These are phyloP conservation scores for Tenodera sinensis DNA, from an alignment of 2,888 invertebrate genomes.

Conservation along the genomic window DNA sequence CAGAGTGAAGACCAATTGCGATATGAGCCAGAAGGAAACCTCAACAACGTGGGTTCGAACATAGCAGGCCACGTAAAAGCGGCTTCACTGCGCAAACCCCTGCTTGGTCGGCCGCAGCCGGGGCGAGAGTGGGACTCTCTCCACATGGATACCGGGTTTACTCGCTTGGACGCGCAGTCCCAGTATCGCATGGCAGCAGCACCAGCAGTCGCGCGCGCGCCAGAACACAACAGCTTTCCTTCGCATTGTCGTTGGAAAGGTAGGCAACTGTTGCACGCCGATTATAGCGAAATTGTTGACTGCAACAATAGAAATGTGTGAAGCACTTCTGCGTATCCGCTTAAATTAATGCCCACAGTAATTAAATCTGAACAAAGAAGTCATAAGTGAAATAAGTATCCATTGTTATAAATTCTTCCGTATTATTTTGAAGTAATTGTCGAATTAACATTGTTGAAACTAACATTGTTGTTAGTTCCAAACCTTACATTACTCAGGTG, in stretches of 20 bases:
- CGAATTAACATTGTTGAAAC: no score
- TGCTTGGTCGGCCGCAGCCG: background rate
- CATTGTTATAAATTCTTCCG: no score
- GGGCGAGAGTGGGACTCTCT: background rate
- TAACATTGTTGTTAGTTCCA: no score
- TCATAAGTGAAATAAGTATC: no score
- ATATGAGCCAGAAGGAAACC: background rate
- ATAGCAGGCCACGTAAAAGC: background rate
- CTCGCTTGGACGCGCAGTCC: conserved; percentile 27
- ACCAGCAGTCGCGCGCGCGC: background rate
- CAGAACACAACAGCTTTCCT: background rate
- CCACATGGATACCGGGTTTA: conserved; percentile 30
- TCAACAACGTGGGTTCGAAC: background rate
- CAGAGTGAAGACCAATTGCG: background rate
- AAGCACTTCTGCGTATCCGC: background rate
- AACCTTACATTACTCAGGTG: no score
- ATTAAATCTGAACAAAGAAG: no score
- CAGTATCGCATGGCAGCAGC: conserved; percentile 10
- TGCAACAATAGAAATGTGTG: background rate
- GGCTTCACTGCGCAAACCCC: conserved; percentile 6
- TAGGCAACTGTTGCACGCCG: background rate
- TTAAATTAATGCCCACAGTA: no score
- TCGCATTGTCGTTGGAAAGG: background rate
- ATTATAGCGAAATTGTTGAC: background rate
- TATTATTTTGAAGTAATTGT: no score